phyloP scores from a whole-genome alignment of 1,140 invertebrate genomes.

The Drosophila mauritiana region DNA sequence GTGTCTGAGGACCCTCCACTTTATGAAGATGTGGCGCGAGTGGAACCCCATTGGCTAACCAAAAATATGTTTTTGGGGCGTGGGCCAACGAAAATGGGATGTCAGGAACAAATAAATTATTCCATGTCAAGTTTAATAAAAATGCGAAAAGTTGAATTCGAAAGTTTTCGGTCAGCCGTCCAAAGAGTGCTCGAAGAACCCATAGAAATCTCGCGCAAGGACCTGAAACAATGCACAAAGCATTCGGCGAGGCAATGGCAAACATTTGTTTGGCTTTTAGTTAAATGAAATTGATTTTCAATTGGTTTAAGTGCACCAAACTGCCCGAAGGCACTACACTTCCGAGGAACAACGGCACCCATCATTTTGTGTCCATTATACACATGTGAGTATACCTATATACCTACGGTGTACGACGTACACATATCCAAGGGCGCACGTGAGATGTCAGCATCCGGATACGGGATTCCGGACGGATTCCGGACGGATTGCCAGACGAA shows the following conservation, averaged over 20 bases:
- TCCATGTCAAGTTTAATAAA: constrained; percentile 71
- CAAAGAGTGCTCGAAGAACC: background rate
- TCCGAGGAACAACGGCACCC: constrained; percentile 2
- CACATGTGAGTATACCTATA: background rate
- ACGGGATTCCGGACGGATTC: background rate
- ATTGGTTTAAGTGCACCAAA: constrained; percentile 72
- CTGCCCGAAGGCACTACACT: background rate
- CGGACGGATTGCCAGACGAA: background rate
- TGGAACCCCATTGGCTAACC: constrained; percentile 10
- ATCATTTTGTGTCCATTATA: background rate
- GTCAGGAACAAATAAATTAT: constrained; percentile 64
- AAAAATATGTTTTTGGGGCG: constrained; percentile 4
- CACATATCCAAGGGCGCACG: constrained; percentile 20
- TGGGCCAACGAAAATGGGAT: background rate
- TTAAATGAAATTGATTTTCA: constrained; percentile 79
- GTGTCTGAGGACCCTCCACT: constrained; percentile 13
- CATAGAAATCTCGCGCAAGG: too few species aligned
- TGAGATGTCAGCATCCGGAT: constrained; percentile 21
- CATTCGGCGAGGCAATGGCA: constrained; percentile 25
- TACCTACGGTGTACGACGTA: background rate
- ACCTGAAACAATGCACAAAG: constrained; percentile 37
- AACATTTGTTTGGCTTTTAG: constrained; percentile 76
- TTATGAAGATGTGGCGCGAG: background rate
- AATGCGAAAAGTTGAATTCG: constrained; percentile 41
- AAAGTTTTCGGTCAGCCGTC: constrained; percentile 35